Evolutionary conservation across 2,888 invertebrate genomes (phyloP).

Genomic region (Drosophila engyochracea): DNA sequence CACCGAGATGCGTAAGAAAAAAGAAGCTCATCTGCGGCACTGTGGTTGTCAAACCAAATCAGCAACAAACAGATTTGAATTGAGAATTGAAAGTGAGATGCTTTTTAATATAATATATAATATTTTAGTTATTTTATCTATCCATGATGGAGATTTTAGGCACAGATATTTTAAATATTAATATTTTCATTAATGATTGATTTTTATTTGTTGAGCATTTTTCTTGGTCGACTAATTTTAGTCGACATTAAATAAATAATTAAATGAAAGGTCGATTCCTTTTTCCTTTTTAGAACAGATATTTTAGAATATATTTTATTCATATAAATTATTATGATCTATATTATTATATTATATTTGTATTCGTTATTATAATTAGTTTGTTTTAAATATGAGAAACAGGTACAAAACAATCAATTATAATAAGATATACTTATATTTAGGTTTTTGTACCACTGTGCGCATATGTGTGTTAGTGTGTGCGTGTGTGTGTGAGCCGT

Average conservation of each 20-base stretch:
- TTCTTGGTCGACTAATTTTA: too few species aligned
- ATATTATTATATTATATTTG: not conserved
- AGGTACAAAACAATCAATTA: not conserved
- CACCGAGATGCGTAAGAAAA: slow-evolving; percentile 52
- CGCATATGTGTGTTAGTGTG: slow-evolving; percentile 6
- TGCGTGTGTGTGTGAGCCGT: slow-evolving; percentile 20
- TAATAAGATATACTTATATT: not conserved
- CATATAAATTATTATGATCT: not conserved
- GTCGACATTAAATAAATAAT: too few species aligned
- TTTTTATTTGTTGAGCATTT: too few species aligned
- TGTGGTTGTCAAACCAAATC: slow-evolving; percentile 21
- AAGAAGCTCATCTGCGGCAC: slow-evolving; percentile 46
- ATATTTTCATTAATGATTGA: too few species aligned
- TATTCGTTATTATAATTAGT: not conserved
- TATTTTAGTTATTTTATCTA: too few species aligned
- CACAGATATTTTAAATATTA: too few species aligned
- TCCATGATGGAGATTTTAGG: too few species aligned
- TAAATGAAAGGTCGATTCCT: too few species aligned
- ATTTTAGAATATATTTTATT: too few species aligned
- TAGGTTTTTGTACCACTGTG: slow-evolving; percentile 36
- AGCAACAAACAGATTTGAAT: not conserved
- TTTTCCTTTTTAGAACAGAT: not conserved
- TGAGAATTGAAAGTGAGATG: not conserved
- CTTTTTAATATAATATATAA: not conserved
- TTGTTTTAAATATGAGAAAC: not conserved